Conservation (phyloP, 2,113 vertebrate species). For the Atractosteus spatula region DNA sequence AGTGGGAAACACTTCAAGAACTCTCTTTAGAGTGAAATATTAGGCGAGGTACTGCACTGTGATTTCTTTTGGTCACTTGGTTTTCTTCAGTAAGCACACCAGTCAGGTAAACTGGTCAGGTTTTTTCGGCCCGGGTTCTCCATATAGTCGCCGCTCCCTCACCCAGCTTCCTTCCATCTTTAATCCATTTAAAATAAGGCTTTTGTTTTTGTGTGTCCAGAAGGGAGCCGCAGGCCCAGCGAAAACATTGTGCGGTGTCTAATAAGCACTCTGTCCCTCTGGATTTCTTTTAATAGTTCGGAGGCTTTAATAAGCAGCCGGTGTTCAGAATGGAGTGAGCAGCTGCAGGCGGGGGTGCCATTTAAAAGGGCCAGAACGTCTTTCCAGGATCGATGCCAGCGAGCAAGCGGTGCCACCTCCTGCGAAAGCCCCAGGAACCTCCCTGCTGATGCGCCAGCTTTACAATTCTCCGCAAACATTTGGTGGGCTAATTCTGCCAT, state of each 20-base stretch:
- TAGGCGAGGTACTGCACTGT: too few relatives aligned
- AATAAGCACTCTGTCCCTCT: conserved; percentile 37
- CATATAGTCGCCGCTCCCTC: background rate
- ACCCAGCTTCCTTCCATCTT: background rate
- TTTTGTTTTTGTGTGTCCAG: conserved; percentile 23
- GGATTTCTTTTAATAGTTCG: conserved; percentile 43
- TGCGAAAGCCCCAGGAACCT: conserved; percentile 36
- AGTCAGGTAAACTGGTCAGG: background rate
- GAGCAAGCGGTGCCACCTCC: conserved; percentile 43
- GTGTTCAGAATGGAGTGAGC: conserved; percentile 42
- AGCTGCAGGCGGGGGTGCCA: conserved; percentile 43
- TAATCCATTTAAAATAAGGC: conserved; percentile 37
- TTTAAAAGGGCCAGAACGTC: conserved; percentile 47
- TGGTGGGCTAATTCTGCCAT: conserved; percentile 37
- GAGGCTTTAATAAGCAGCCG: conserved; percentile 55
- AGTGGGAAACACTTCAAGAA: background rate
- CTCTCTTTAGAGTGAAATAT: background rate
- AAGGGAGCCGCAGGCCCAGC: conserved; percentile 15
- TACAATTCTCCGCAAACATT: conserved; percentile 46
- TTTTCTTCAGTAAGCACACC: background rate
- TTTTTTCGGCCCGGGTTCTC: background rate
- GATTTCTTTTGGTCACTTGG: too few relatives aligned
- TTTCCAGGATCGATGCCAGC: conserved; percentile 52
- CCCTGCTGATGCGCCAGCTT: conserved; percentile 37
- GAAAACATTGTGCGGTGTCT: conserved; percentile 47